Base-by-base conservation (phyloP, 2,113 vertebrate species). In the Laterallus jamaicensis region DNA sequence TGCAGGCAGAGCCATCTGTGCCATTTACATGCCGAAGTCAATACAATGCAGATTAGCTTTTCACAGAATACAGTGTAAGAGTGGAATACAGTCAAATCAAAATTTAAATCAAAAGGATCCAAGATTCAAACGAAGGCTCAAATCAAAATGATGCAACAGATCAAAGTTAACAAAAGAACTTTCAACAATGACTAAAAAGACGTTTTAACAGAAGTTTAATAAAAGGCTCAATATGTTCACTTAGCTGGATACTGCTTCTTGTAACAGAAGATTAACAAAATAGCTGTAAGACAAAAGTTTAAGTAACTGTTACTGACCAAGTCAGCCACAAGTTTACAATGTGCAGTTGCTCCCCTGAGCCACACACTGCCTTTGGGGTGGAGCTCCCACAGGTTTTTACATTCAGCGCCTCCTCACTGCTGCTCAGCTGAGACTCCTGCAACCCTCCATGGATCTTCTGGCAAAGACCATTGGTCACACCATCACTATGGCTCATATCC, bases 291-390 rank as follows among this genome's bases (percentile, higher is more conserved):
- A 35, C 35, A 35, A 94, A 86, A 90, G 54, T 9, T 8, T 47
- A 59, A 77, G 3, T 42, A 52, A 73, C 55, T 76, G 29, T 35
- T 54, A 29, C 1, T 0, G 6, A 24, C 39, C 22, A 82, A 79
- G 44, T 8, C 37, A 77, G 32, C 11, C 26, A 64, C 13, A 49
- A 49, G 22, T 11, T n/a, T 55, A 63, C 4, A 5, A 2, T 10
- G 10, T 5, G 5, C 37, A 42, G 17, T 35, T 35, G 35, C 35
- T 35, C 35, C 35, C 42, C 47, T 7, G 14, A 68, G 67, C 10
- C 26, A n/a, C 3, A 1, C 5, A 7, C 1, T 39, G 17, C 7
- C 28, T 19, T 47, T 89, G 56, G 8, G 37, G 15, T 2, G 11
- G 10, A 7, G 21, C 3, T 94, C 40, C 16, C 47, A 62, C 16